These are phyloP conservation scores for Callinectes sapidus DNA, from an alignment of 2,888 invertebrate genomes.

Conservation along the genomic window DNA sequence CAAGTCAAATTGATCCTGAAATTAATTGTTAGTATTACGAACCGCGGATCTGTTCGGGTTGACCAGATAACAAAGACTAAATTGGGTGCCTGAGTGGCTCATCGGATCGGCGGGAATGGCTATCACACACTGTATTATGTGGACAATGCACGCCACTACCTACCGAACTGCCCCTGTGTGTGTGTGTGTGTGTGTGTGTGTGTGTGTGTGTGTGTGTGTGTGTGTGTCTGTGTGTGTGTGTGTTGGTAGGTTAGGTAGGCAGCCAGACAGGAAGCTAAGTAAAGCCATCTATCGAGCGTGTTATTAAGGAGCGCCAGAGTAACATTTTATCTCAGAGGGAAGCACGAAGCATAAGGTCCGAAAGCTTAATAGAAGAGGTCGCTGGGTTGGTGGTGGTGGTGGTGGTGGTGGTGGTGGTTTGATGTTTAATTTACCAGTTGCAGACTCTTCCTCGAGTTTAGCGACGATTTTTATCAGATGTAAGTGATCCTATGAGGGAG, in stretches of 20 bases:
- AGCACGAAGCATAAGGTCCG: not conserved
- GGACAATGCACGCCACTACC: not conserved
- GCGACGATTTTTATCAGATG: conserved; percentile 12
- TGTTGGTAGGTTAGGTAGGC: not conserved
- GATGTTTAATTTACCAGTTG: not conserved
- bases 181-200: conserved; percentile 25
- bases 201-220: conserved; percentile 9
- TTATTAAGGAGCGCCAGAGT: not conserved
- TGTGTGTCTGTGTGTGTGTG: not conserved
- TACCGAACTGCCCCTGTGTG: not conserved
- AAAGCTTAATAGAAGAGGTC: not conserved
- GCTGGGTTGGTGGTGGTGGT: not conserved
- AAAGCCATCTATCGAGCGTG: not conserved
- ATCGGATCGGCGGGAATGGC: conserved; percentile 42
- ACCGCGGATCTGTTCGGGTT: conserved; percentile 21
- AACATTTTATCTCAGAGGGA: not conserved
- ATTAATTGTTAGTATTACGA: conserved; percentile 43
- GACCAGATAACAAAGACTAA: not conserved
- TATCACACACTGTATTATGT: not conserved
- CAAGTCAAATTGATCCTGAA: not conserved
- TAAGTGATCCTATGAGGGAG: not conserved
- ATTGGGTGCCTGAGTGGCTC: conserved; percentile 37
- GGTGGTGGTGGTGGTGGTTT: not conserved
- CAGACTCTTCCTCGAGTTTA: not conserved
- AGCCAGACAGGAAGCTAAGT: not conserved